These are phyloP conservation scores for Apus apus DNA, from an alignment of 2,113 vertebrate genomes.

Conservation along the genomic window DNA sequence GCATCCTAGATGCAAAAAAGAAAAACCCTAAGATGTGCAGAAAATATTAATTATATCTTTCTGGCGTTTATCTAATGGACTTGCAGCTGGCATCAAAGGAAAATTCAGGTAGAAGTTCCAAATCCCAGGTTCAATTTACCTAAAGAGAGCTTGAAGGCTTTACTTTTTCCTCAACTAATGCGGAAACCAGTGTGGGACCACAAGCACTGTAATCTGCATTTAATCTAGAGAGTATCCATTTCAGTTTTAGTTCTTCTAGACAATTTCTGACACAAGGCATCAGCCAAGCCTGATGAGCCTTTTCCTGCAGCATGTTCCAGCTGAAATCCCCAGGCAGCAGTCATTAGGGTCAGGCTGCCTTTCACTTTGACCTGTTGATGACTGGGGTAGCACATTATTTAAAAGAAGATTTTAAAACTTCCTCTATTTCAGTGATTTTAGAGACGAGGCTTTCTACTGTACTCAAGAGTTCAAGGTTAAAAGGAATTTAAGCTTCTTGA, in stretches of 20 bases:
- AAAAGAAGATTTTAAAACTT: not conserved
- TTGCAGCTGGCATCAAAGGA: not conserved
- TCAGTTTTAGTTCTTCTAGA: not conserved
- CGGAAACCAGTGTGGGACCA: not conserved
- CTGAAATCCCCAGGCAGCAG: not conserved
- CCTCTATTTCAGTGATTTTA: not conserved
- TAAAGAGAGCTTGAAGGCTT: not conserved
- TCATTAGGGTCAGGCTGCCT: not conserved
- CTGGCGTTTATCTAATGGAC: not conserved
- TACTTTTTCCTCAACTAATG: not conserved
- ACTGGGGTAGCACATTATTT: not conserved
- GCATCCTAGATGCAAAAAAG: not conserved
- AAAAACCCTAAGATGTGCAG: not conserved
- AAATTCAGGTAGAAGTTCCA: not conserved
- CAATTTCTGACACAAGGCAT: not conserved
- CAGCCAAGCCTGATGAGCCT: not conserved
- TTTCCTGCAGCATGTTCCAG: not conserved
- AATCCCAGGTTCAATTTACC: not conserved
- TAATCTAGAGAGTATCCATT: not conserved
- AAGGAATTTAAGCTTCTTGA: conserved; percentile 2
- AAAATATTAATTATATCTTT: not conserved
- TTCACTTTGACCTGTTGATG: not conserved
- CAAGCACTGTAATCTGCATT: not conserved
- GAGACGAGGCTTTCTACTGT: not conserved
- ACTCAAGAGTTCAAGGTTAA: not conserved